Percentiles rank a stretch among this genome's conserved stretches.
Evolutionary conservation across 2,888 invertebrate species (phyloP).

Genomic region (Embidobia sp.): DNA sequence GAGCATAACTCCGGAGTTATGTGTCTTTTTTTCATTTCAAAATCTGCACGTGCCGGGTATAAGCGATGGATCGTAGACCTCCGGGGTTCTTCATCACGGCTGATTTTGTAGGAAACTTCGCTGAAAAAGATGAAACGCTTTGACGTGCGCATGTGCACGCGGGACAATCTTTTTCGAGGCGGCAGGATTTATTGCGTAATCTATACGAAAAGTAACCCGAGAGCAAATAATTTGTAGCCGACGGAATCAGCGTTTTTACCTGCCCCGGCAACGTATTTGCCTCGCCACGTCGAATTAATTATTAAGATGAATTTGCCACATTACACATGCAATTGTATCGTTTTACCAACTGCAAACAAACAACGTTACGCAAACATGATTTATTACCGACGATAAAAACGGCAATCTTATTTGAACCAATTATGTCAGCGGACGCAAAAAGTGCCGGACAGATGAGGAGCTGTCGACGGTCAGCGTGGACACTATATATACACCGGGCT

Average conservation of each 20-base stretch:
- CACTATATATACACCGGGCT: no score
- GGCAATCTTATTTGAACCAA: not conserved
- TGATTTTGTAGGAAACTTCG: conserved; percentile 10
- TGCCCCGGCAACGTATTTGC: conserved; percentile 7
- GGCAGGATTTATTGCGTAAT: conserved; percentile 34
- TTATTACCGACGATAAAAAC: conserved; percentile 3
- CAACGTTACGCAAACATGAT: no score
- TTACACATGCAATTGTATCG: conserved; percentile 10
- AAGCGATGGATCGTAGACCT: conserved; percentile 18
- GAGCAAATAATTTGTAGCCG: conserved; percentile 18
- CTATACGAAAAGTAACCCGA: conserved; percentile 30
- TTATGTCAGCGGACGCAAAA: no score
- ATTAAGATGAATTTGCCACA: no score
- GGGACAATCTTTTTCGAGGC: no score
- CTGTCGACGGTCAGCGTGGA: no score
- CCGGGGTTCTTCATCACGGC: conserved; percentile 6
- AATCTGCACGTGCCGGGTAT: conserved; percentile 32
- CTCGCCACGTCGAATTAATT: no score
- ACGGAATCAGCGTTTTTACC: conserved; percentile 13
- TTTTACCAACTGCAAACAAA: not conserved
- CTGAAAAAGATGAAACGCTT: conserved; percentile 20
- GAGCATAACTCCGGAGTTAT: conserved; percentile 12
- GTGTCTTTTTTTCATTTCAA: conserved; percentile 27
- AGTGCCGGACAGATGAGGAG: no score
- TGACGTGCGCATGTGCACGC: conserved; percentile 15